Base-by-base conservation (phyloP, 2,797 vertebrate species). In the Tenualosa ilisha region DNA sequence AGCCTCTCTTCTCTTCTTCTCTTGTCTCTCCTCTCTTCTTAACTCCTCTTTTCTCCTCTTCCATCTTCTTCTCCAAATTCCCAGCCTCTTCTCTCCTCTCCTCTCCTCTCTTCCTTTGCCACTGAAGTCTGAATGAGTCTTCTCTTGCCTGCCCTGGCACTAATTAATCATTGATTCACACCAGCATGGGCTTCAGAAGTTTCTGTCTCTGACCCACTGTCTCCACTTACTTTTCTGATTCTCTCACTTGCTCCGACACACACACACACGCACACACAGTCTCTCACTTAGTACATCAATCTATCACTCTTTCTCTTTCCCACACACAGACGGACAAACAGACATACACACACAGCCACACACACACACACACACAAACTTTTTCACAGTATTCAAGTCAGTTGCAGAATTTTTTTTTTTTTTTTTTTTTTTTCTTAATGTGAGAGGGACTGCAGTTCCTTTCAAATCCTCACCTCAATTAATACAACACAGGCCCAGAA, bases 41-140 rank as follows among this genome's bases (percentile, higher is more conserved):
- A 22, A 8, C 89, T 88, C 90, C 91, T 90, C 88, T 88, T 87
- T 89, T 86, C 85, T 15, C 13, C 51, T 53, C 51, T 53, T 15
- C 51, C 9, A 6, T 53, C 51, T 15, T 13, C 46, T 40, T 59
- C 53, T 75, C 54, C 4, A 43, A 54, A 40, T 8, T 7, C 9
- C 13, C 53, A 24, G 7, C 46, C 7, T 8, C 46, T 49, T 5
- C 46, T 4, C 89, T 84, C 88, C 20, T 24, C 50, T 4, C 22
- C 49, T 59, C 49, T 63, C 37, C 53, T 65, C 72, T 72, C 68
- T 84, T 65, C 37, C 3, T 81, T 83, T 86, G 82, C 84, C 88
- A 86, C 87, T 85, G 49, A 4, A 40, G 49, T 83, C 82, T 37
- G 65, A 12, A 9, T 24, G 24, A 8, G 3, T n/a, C 1, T 61